Base-by-base conservation (phyloP, 2,113 vertebrate genomes). In the Rousettus leschenaultii region DNA sequence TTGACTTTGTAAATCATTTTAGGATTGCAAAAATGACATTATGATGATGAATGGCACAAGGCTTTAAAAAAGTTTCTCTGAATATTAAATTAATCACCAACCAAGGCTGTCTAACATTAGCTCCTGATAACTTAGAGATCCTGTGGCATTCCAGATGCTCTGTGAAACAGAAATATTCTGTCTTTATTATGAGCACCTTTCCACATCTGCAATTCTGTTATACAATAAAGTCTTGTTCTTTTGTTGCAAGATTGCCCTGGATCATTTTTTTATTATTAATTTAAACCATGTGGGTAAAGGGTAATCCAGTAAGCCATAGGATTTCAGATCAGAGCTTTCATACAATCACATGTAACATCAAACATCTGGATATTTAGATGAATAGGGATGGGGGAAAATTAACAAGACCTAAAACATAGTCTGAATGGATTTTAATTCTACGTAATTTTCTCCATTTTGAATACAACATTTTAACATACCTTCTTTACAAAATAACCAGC, bases 141-240 rank as follows among this genome's bases (percentile, higher is more conserved):
- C 91, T 98, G 95, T 98, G 96, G 96, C 97, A 95, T 98, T 98
- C 98, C 98, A 98, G 98, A 98, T 98, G 97, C 97, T 98, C 97
- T 97, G 95, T 91, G 98, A 98, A 98, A 98, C 94, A 98, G 98
- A 98, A 98, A 98, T 98, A 98, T 97, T 96, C 96, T 90, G 96
- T 97, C 75, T 97, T 98, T 98, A 98, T 98, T 98, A 97, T 97
- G 95, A 98, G 98, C 98, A 98, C 98, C 98, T 98, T 98, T 98
- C 98, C 98, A 98, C 98, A 99, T 99, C 98, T 99, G 98, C 97
- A 98, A 97, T 98, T 97, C 98, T 96, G 98, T 98, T 98, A 98
- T 97, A 99, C 98, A 99, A 98, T 98, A 98, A 99, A 98, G 98
- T 98, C 98, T 98, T 99, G 98, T 98, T 99, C 98, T 98, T 99